Conservation (phyloP, 1,140 invertebrate genomes). For the Octopus sinensis region DNA sequence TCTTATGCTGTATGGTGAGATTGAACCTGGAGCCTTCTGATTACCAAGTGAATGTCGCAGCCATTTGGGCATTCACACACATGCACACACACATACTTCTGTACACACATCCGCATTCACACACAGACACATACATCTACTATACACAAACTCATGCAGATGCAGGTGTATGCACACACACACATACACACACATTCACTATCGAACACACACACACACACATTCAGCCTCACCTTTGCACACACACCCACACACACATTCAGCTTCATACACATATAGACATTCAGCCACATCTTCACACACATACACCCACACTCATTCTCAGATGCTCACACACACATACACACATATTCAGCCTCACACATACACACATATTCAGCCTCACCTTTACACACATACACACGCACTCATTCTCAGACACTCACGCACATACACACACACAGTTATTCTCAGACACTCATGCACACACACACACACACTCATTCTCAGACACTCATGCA, state of each 20-base stretch:
- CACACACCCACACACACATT: not conserved
- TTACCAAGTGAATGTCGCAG: too few relatives aligned
- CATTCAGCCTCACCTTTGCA: not conserved
- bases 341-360: not conserved
- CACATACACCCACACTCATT: not conserved
- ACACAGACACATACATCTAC: not conserved
- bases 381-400: not conserved
- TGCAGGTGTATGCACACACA: not conserved
- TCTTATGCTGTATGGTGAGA: too few relatives aligned
- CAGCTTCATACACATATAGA: not conserved
- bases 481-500: not conserved
- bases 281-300: not conserved
- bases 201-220: not conserved
- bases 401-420: not conserved
- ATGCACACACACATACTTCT: not conserved
- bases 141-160: not conserved
- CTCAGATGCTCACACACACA: not conserved
- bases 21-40: too few relatives aligned
- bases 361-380: not conserved
- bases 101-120: not conserved
- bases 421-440: not conserved
- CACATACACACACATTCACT: not conserved
- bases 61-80: not conserved
- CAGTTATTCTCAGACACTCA: not conserved
- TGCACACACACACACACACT: not conserved